Evolutionary conservation across 2,113 vertebrate genomes (phyloP), one percentile per base, ranked within the genome.

Genomic region (Gadus macrocephalus): DNA sequence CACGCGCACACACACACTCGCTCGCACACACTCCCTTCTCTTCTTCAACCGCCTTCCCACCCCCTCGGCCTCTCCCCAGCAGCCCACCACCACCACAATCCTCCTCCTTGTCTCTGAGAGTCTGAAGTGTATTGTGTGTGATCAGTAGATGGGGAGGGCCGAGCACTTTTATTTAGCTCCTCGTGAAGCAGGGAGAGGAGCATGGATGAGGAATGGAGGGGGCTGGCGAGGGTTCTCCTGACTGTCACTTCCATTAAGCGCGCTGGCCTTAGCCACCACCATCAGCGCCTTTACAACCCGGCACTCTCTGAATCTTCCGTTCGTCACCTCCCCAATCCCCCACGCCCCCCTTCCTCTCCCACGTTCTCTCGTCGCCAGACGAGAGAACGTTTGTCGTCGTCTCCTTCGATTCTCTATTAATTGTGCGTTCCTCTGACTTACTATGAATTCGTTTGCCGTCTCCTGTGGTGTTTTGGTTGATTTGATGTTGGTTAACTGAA

Each of bases 171-270:
- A 31, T 70, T 69, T 72, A 58, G 61, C 16, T 28, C 14, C 17
- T 15, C 6, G 27, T 78, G 68, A 63, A 67, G 58, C 59, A 15
- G 42, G 22, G 53, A 20, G 56, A 69, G 67, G 56, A 61, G 64
- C 42, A 70, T 71, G 7, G 28, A 71, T 76, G 72, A 49, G 1
- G 53, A 67, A 70, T 70, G 69, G 70, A 78, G 71, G 70, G 67
- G 69, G 76, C 70, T 25, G 42, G 79, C 15, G 38, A n/a, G 60
- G 82, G 83, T 35, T 90, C 82, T 89, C 86, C 84, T 83, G 89
- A 90, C 82, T 87, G 85, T 88, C 84, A 89, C 78, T 86, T 87
- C 86, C 71, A 85, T 85, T 85, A 81, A 89, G 74, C 62, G 42
- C 22, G 69, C 73, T 70, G 79, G 82, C 81, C 70, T 85, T 80